These are phyloP conservation scores for Tretioscincus oriximinensis DNA, from an alignment of 2,113 vertebrate species.

Conservation along the genomic window DNA sequence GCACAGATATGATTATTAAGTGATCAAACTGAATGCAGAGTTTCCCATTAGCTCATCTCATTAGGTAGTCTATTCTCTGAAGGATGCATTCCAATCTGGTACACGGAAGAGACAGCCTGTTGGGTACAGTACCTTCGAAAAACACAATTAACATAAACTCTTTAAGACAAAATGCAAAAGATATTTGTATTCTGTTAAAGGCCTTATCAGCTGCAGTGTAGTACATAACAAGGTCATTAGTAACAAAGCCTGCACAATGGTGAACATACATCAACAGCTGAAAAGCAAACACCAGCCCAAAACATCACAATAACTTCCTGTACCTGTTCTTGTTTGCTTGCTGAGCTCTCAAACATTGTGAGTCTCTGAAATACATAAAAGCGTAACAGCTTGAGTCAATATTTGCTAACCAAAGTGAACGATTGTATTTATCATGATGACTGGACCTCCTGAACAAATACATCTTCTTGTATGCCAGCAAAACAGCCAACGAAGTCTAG, in stretches of 20 bases:
- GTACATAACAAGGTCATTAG: slow-evolving; percentile 73
- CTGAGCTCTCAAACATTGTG: slow-evolving; percentile 76
- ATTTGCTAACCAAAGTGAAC: slow-evolving; percentile 74
- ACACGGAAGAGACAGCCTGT: slow-evolving; percentile 51
- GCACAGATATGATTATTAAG: no score
- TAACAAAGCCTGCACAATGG: slow-evolving; percentile 66
- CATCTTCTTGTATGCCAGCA: slow-evolving; percentile 53
- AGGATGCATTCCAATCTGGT: slow-evolving; percentile 55
- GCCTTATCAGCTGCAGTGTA: slow-evolving; percentile 65
- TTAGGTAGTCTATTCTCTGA: slow-evolving; percentile 46
- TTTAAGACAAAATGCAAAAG: slow-evolving; percentile 70
- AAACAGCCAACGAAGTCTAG: slow-evolving; percentile 33
- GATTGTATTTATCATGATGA: slow-evolving; percentile 75
- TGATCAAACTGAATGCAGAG: neutral
- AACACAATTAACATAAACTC: slow-evolving; percentile 74
- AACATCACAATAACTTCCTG: slow-evolving; percentile 78
- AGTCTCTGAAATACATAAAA: slow-evolving; percentile 80
- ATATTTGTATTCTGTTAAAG: slow-evolving; percentile 69
- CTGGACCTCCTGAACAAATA: slow-evolving; percentile 75
- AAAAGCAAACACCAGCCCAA: slow-evolving; percentile 74
- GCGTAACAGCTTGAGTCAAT: slow-evolving; percentile 80
- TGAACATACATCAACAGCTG: slow-evolving; percentile 61
- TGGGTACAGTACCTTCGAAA: slow-evolving; percentile 64
- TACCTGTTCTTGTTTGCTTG: slow-evolving; percentile 81
- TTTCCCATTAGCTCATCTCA: slow-evolving; percentile 43